These are phyloP conservation scores for Osmoderma eremita DNA, from an alignment of 2,888 invertebrate genomes.

Conservation along the genomic window DNA sequence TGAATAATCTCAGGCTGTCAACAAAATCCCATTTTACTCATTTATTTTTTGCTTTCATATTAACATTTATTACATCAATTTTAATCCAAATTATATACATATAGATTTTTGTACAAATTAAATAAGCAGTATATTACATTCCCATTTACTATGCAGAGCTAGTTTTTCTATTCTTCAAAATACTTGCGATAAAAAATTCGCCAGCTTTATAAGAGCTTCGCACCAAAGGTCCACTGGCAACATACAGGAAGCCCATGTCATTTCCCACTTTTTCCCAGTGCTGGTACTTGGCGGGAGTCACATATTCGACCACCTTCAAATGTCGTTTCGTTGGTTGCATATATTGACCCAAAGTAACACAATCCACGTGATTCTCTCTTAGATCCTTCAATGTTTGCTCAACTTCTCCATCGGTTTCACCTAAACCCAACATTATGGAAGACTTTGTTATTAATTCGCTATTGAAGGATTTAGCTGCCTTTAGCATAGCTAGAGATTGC, in stretches of 20 bases:
- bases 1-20: no score
- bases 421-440: conserved; percentile 97
- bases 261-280: conserved; percentile 86
- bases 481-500: conserved; percentile 87
- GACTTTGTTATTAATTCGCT: conserved; percentile 93
- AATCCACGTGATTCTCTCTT: conserved; percentile 85
- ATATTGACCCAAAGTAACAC: conserved; percentile 97
- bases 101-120: not conserved
- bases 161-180: conserved; percentile 72
- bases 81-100: conserved; percentile 4
- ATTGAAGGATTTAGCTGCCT: conserved; percentile 82
- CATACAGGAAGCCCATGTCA: conserved; percentile 92
- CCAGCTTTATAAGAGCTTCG: conserved; percentile 98
- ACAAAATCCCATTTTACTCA: not conserved
- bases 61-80: conserved; percentile 6
- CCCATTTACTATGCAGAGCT: conserved; percentile 54
- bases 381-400: conserved; percentile 89
- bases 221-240: conserved; percentile 97
- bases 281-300: conserved; percentile 93
- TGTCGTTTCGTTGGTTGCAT: conserved; percentile 99
- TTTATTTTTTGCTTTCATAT: conserved; percentile 14
- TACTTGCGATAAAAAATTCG: conserved; percentile 87
- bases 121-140: not conserved
- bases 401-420: conserved; percentile 89
- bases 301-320: conserved; percentile 93